Evolutionary conservation across 2,113 vertebrate species (phyloP), one percentile per base, ranked within the genome.

Genomic region (Seriola aureovittata): DNA sequence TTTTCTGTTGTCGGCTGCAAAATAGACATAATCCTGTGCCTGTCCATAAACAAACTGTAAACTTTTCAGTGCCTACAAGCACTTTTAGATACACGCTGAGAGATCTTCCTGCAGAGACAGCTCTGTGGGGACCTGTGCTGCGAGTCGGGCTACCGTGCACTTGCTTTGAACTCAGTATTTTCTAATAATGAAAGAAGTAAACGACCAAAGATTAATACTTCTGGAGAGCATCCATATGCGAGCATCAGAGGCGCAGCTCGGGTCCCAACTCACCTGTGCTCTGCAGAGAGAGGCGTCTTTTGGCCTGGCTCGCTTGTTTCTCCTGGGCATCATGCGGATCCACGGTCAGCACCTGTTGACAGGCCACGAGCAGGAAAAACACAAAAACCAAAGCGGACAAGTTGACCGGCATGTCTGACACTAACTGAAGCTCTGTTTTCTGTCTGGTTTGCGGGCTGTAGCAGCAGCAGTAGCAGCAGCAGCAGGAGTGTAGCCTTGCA

Each of bases 271-370:
- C 96, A 98, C 97, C 97, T 97, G 97, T 94, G 87, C 96, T 97
- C 91, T 96, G 97, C 91, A 96, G 92, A 34, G 96, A 96, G 75
- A 98, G 95, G 1, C 96, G 95, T 60, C 95, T 96, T 91, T 97
- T 98, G 17, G 89, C 46, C 4, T 84, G 88, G 73, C 50, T 87
- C 17, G 75, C 58, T 3, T 93, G 96, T 63, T 94, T 96, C 70
- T 97, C 96, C n/a, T 94, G 94, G 34, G 93, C 91, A 71, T 96
- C 92, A 40, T 93, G 94, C 69, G 93, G 94, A 55, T 97, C 96
- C 80, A 92, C 88, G 29, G 58, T 54, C 74, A 89, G 86, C 46
- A 90, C 92, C 65, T 88, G 94, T 57, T 92, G 88, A 81, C 94
- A 81, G 71, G 87, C 88, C 68, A 86, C 87, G n/a, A 96, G 76